Evolutionary conservation across 2,888 invertebrate species (phyloP), one percentile per base, ranked within the genome.

Genomic region (Timema cristinae): DNA sequence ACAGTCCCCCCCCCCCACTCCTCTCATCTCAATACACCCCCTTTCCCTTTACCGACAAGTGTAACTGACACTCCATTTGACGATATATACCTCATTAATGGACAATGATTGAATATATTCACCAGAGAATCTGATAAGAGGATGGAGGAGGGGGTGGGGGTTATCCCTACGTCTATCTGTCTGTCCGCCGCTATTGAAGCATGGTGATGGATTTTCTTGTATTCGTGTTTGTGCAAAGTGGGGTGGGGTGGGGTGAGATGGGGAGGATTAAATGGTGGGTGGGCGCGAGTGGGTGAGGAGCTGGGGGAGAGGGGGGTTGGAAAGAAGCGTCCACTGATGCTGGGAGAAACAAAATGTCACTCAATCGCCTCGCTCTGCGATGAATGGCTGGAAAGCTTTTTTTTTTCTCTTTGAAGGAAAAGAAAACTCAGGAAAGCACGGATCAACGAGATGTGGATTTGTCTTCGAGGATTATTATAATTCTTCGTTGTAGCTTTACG

Each of bases 61-160:
- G 74, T 73, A 73, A 71, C 74, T 74, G 74, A 74, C 74, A 74
- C 74, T 71, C 74, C 74, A 74, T 74, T 74, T 74, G 73, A 73
- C 68, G 74, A 74, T 74, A 73, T 73, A 70, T 72, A 73, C 71
- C 73, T 74, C 74, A 73, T 74, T 74, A 74, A 74, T 74, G 70
- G 72, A 32, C 71, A 73, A 73, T 74, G 74, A 74, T 74, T 74
- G 74, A 74, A 74, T 74, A 74, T 74, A 74, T 74, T 74, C 73
- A 71, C 70, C 52, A 48, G 68, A 73, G 68, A 73, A 74, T 74
- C 74, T 73, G 74, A 74, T 74, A 74, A 73, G 71, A 69, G 63
- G 63, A 13, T 2, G 47, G 7, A 32, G 63, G 32, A 32, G 32
- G 4, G 32, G 32, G 32, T 32, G 32, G 32, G 32, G 32, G 32